These are phyloP conservation scores for Tapirus terrestris DNA, from an alignment of 2,113 vertebrate species.

Conservation along the genomic window DNA sequence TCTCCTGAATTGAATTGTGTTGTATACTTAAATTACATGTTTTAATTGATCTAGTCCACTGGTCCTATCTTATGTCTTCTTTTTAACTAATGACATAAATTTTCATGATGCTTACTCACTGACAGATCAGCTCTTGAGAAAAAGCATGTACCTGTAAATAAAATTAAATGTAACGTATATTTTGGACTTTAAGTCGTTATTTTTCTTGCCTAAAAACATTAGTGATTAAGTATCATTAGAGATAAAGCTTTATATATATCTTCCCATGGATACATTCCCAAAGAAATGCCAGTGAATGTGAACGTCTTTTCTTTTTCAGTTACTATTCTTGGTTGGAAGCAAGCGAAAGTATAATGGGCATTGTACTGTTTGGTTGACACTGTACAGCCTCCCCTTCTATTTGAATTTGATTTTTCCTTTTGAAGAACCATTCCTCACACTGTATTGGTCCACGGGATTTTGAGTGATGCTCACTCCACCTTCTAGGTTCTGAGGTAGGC, in stretches of 20 bases:
- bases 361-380: neutral
- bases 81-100: neutral
- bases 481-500: neutral
- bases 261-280: neutral
- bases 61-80: neutral
- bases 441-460: neutral
- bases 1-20: neutral
- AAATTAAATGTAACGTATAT: neutral
- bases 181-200: neutral
- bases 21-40: neutral
- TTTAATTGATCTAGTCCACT: neutral
- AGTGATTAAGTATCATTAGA: neutral
- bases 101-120: neutral
- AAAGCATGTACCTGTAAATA: neutral
- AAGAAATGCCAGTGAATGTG: neutral
- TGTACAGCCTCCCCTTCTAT: neutral
- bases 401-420: neutral
- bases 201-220: neutral
- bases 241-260: neutral
- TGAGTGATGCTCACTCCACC: too few relatives aligned
- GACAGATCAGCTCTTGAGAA: neutral
- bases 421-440: neutral
- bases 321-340: neutral
- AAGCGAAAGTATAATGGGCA: neutral
- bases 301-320: neutral